These are phyloP conservation scores for Euzophera pinguis DNA, from an alignment of 2,888 invertebrate genomes.

Conservation along the genomic window DNA sequence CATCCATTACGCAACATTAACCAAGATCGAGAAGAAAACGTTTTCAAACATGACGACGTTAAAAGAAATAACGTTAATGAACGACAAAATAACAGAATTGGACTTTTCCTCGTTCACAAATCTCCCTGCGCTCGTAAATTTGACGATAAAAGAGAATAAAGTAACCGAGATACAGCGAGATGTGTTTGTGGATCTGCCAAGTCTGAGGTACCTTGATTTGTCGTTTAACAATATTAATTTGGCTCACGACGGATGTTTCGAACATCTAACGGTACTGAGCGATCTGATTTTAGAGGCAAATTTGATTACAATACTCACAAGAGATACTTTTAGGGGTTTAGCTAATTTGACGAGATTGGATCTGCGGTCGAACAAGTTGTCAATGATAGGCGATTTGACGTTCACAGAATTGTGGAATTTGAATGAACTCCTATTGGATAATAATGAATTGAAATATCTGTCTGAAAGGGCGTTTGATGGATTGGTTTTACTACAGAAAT, in stretches of 20 bases:
- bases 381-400: conserved; percentile 88
- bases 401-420: conserved; percentile 89
- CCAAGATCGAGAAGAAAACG: conserved; percentile 84
- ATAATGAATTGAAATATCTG: conserved; percentile 85
- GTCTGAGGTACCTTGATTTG: conserved; percentile 86
- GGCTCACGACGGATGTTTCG: conserved; percentile 92
- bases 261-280: conserved; percentile 84
- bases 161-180: conserved; percentile 87
- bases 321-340: conserved; percentile 88
- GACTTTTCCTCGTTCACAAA: conserved; percentile 86
- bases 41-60: conserved; percentile 88
- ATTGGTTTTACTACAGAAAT: conserved; percentile 84
- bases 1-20: conserved; percentile 86
- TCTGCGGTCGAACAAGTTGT: conserved; percentile 86
- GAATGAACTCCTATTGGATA: conserved; percentile 84
- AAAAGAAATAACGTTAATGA: conserved; percentile 83
- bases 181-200: conserved; percentile 87
- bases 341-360: conserved; percentile 86
- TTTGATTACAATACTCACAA: conserved; percentile 86
- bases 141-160: conserved; percentile 88
- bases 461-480: conserved; percentile 89
- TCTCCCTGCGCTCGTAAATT: conserved; percentile 83
- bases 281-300: conserved; percentile 89
- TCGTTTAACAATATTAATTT: conserved; percentile 92
- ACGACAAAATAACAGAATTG: conserved; percentile 85